Base-by-base conservation (phyloP, 2,888 invertebrate genomes). In the Drosophila paranaensis region DNA sequence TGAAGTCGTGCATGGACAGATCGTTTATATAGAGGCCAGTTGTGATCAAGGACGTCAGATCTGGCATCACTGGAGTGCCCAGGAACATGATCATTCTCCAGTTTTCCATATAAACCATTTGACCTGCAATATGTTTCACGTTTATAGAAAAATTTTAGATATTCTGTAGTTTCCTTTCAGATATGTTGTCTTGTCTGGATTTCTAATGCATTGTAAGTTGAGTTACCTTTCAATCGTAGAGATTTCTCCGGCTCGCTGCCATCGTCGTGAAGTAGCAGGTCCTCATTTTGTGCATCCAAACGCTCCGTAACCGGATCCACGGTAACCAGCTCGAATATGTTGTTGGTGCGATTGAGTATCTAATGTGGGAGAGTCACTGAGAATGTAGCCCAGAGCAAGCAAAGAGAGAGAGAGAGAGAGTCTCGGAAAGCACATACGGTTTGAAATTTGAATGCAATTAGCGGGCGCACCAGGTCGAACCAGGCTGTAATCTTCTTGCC, bases 61-160 rank as follows among this genome's bases (percentile, higher is more conserved):
- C 98, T 0, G 97, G 97, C 97, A 99, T 98, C 39, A 98, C 97
- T 0, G 99, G 99, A 0, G 98, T 98, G 9, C 98, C 98, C 58
- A 99, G 94, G 91, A 98, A 99, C 95, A 99, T 97, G 94, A 99
- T 97, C 96, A 98, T 97, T 74, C 97, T 95, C 99, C 99, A 99
- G 91, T 98, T 98, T 82, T 97, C 97, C 98, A 99, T 98, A 93
- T 97, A 98, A 89, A 99, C 96, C 99, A 99, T 99, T 94, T 99
- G 99, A 82, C 99, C 99, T 97, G 27, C 10, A 35, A 9, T 2
- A n/a, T 2, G 11, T 10, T 20, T 16, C 16, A 35, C 8, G 16
- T 2, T 51, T 9, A 9, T 27, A 46, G 46, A 27, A 1, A 1
- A 9, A 30, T 10, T 3, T 42, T 0, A 4, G 14, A 3, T 9